Evolutionary conservation across 2,888 invertebrate species (phyloP).

Genomic region (Microctonus brassicae): DNA sequence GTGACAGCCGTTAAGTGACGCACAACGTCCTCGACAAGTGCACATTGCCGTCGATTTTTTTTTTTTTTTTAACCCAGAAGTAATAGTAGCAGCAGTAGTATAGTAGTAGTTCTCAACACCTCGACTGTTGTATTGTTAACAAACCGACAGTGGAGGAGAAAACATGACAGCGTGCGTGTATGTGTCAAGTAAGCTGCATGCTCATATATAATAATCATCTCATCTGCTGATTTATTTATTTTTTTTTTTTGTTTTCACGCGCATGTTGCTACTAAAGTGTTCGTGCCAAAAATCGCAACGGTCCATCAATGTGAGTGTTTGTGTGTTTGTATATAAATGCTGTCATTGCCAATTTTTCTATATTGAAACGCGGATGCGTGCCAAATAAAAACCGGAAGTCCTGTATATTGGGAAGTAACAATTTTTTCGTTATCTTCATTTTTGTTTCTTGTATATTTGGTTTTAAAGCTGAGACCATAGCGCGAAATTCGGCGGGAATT

Average conservation of each 20-base stretch:
- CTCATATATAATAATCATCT: not conserved
- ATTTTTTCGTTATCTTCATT: not conserved
- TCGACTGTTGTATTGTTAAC: not conserved
- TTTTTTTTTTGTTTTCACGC: constrained; percentile 31
- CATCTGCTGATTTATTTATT: constrained; percentile 26
- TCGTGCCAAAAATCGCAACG: constrained; percentile 2
- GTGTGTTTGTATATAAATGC: not conserved
- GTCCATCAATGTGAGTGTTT: not conserved
- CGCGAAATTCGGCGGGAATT: constrained; percentile 4
- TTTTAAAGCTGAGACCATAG: not conserved
- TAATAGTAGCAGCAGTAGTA: no score
- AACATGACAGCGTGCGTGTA: constrained; percentile 6
- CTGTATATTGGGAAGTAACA: not conserved
- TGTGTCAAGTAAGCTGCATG: not conserved
- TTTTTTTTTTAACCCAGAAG: not conserved
- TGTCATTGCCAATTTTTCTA: not conserved
- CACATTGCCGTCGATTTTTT: not conserved
- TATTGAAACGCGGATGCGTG: not conserved
- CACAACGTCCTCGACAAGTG: constrained; percentile 15
- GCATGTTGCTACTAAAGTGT: not conserved
- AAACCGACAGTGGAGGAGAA: not conserved
- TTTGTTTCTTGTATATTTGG: not conserved
- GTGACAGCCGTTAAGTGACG: constrained; percentile 14
- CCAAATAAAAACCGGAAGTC: constrained; percentile 19
- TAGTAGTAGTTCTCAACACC: not conserved